A percentile compares a stretch with the other conserved stretches of the same genome.
phyloP scores from a whole-genome alignment of 2,888 invertebrate species.

The Stenodema calcarata region DNA sequence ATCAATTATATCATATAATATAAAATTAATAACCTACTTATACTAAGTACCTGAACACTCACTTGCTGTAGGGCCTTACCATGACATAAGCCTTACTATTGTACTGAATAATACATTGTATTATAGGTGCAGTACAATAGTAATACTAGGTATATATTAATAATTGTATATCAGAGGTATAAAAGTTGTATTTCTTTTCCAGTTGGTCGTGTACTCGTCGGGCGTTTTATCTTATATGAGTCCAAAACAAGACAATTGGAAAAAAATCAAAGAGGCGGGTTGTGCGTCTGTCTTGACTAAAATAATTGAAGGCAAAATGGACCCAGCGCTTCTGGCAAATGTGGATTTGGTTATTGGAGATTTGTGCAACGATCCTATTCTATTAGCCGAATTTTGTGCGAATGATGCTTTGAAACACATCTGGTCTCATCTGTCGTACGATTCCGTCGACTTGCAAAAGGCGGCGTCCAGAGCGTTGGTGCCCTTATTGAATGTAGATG shows the following conservation, averaged over 20 bases:
- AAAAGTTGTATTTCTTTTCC: background rate
- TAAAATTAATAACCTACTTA: too few species aligned
- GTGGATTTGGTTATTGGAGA: constrained; percentile 39
- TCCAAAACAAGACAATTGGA: constrained; percentile 26
- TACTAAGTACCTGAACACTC: too few species aligned
- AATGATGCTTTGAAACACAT: constrained; percentile 36
- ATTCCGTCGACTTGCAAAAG: constrained; percentile 26
- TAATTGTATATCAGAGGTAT: too few species aligned
- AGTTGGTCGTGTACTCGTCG: constrained; percentile 35
- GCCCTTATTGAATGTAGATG: constrained; percentile 14
- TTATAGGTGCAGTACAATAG: too few species aligned
- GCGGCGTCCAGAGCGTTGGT: constrained; percentile 42
- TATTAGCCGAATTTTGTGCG: constrained; percentile 17
- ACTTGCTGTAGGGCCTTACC: too few species aligned
- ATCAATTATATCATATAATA: too few species aligned
- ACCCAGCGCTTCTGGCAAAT: constrained; percentile 21
- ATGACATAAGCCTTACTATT: too few species aligned
- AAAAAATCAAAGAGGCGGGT: constrained; percentile 27
- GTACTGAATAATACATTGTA: too few species aligned
- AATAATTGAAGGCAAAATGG: constrained; percentile 32
- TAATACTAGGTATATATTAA: too few species aligned
- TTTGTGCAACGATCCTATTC: constrained; percentile 16
- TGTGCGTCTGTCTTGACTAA: constrained; percentile 8
- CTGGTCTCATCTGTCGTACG: constrained; percentile 34
- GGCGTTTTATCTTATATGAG: constrained; percentile 42